Evolutionary conservation across 2,113 vertebrate species (phyloP).

Genomic region (Ploceus nigricollis): DNA sequence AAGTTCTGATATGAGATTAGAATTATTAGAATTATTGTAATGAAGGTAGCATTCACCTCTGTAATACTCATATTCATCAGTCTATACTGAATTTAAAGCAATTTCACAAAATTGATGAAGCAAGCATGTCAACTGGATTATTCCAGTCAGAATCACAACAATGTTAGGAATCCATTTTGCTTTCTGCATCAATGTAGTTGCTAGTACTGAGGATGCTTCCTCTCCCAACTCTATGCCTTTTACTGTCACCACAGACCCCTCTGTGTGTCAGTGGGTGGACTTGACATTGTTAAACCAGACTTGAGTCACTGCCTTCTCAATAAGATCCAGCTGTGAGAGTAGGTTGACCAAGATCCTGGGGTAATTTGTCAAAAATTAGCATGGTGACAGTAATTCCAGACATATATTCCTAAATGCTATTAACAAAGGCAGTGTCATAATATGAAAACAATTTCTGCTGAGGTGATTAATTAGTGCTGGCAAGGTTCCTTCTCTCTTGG

Average conservation of each 20-base stretch:
- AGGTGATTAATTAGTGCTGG: conserved; percentile 1
- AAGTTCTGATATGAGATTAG: background rate
- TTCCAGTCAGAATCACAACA: background rate
- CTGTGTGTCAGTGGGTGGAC: background rate
- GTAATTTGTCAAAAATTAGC: conserved; percentile 38
- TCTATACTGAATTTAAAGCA: background rate
- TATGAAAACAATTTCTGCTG: background rate
- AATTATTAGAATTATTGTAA: background rate
- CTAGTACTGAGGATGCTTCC: background rate
- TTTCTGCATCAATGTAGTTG: background rate
- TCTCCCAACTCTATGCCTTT: background rate
- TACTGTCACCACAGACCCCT: background rate
- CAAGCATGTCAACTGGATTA: background rate
- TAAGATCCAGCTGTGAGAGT: background rate
- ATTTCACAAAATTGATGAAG: background rate
- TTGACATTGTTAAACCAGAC: background rate
- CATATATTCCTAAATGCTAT: background rate
- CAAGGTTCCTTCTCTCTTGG: background rate
- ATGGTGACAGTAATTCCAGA: background rate
- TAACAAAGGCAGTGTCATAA: background rate
- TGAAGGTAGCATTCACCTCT: background rate
- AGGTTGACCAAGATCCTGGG: background rate
- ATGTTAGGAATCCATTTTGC: background rate
- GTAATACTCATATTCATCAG: background rate
- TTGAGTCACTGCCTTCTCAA: background rate